Percentiles rank a stretch among this genome's conserved stretches.
Conservation (phyloP, 1,140 invertebrate species). For the Hetaerina americana region DNA sequence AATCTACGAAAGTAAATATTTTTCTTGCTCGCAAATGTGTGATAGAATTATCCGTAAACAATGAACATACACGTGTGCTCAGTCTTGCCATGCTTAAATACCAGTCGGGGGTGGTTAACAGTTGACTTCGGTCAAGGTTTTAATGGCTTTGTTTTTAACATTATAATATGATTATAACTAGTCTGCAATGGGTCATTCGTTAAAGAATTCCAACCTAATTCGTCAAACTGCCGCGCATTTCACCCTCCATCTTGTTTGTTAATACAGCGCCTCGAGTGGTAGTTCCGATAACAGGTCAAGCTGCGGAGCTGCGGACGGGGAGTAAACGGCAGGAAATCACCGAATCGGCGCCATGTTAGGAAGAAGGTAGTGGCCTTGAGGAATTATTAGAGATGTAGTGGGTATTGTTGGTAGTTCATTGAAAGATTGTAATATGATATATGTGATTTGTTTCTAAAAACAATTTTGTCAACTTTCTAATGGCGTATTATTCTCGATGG, state of each 20-base stretch:
- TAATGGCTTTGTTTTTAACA: no score
- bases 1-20: slow-evolving; percentile 42
- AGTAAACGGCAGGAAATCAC: slow-evolving; percentile 11
- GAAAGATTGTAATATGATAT: background rate
- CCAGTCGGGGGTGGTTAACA: slow-evolving; percentile 11
- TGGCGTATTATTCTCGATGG: background rate
- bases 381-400: slow-evolving; percentile 17
- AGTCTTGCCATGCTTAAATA: slow-evolving; percentile 11
- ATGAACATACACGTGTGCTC: slow-evolving; percentile 3
- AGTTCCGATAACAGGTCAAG: slow-evolving; percentile 4
- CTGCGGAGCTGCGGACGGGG: slow-evolving; percentile 9
- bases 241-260: background rate
- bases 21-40: slow-evolving; percentile 34
- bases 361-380: slow-evolving; percentile 36
- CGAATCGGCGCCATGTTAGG: slow-evolving; percentile 41
- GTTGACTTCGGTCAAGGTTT: no score
- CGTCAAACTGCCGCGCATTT: background rate
- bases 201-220: no score
- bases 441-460: background rate
- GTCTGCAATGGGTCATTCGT: no score
- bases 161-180: no score
- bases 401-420: slow-evolving; percentile 22
- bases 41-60: slow-evolving; percentile 31
- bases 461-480: background rate
- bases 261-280: slow-evolving; percentile 5